Percentiles rank a stretch among this genome's conserved stretches.
These are phyloP conservation scores for Chydorus sphaericus DNA, from an alignment of 2,888 invertebrate genomes.

Conservation along the genomic window DNA sequence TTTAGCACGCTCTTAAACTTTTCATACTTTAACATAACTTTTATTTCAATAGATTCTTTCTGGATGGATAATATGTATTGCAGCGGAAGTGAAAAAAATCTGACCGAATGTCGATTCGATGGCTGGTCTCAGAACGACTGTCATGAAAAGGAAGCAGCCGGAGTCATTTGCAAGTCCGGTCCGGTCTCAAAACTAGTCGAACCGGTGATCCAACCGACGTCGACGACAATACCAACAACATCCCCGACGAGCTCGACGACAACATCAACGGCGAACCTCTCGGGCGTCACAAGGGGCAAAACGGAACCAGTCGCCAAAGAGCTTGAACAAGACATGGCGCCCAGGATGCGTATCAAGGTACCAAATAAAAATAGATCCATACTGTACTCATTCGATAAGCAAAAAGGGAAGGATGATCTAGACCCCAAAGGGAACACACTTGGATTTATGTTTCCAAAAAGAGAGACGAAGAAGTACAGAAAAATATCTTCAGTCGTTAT, in stretches of 20 bases:
- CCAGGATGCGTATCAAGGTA: constrained; percentile 4
- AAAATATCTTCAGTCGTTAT: too few species aligned
- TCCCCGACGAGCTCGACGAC: constrained; percentile 24
- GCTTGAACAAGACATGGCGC: constrained; percentile 8
- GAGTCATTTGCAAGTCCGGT: constrained; percentile 50
- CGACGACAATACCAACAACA: too few species aligned
- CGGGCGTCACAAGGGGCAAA: background rate
- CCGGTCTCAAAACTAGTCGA: constrained; percentile 1
- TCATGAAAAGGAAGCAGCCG: constrained; percentile 61
- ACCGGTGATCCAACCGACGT: too few species aligned
- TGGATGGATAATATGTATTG: constrained; percentile 90
- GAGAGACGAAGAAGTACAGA: too few species aligned
- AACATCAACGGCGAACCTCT: constrained; percentile 20
- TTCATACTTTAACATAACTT: background rate
- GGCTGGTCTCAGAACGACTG: constrained; percentile 82
- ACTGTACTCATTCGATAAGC: too few species aligned
- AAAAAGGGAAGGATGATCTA: too few species aligned
- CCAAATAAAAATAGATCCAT: background rate
- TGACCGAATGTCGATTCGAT: constrained; percentile 65
- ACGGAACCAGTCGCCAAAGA: too few species aligned
- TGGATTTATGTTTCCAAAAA: too few species aligned
- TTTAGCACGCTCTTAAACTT: background rate
- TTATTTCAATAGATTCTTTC: constrained; percentile 33
- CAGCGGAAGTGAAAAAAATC: constrained; percentile 57
- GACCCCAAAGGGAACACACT: too few species aligned